phyloP scores from a whole-genome alignment of 1,140 invertebrate genomes.

The Ceratosolen fusciceps region DNA sequence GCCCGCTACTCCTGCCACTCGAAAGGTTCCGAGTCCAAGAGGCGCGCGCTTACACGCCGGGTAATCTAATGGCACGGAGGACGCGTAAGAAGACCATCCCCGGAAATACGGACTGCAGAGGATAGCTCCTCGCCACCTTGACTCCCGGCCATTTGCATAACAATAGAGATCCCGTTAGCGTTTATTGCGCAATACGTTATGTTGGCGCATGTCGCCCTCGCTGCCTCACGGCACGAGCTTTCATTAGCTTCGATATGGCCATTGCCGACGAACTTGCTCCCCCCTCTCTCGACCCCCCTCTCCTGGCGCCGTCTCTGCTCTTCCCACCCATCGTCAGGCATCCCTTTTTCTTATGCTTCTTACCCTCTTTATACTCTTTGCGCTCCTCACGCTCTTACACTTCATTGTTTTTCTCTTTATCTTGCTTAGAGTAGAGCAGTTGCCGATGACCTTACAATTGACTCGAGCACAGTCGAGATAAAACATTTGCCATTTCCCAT shows the following conservation, averaged over 20 bases:
- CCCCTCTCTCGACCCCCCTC: too few relatives aligned
- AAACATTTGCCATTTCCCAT: not conserved
- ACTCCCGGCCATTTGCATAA: constrained; percentile 44
- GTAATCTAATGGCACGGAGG: constrained; percentile 30
- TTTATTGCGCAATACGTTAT: constrained; percentile 51
- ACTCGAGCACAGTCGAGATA: not conserved
- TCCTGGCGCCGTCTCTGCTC: not conserved
- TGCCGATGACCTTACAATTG: constrained; percentile 7
- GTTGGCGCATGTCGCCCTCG: not conserved
- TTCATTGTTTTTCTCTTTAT: not conserved
- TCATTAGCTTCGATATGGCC: constrained; percentile 44
- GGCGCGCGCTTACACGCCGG: constrained; percentile 36
- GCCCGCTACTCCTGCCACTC: not conserved
- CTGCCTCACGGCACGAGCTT: constrained; percentile 28
- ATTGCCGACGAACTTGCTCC: constrained; percentile 26
- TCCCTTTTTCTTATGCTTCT: not conserved
- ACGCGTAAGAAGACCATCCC: constrained; percentile 39
- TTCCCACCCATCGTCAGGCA: not conserved
- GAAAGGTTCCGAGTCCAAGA: constrained; percentile 15
- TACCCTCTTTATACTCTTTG: not conserved
- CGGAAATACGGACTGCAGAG: constrained; percentile 39
- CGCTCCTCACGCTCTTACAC: too few relatives aligned
- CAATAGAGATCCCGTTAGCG: constrained; percentile 48
- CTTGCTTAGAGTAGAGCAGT: not conserved
- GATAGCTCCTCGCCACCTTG: not conserved